A percentile compares a stretch with the other conserved stretches of the same genome.
Conservation (phyloP, 64 coral and sea anemone species). For the Platygyra sinensis region DNA sequence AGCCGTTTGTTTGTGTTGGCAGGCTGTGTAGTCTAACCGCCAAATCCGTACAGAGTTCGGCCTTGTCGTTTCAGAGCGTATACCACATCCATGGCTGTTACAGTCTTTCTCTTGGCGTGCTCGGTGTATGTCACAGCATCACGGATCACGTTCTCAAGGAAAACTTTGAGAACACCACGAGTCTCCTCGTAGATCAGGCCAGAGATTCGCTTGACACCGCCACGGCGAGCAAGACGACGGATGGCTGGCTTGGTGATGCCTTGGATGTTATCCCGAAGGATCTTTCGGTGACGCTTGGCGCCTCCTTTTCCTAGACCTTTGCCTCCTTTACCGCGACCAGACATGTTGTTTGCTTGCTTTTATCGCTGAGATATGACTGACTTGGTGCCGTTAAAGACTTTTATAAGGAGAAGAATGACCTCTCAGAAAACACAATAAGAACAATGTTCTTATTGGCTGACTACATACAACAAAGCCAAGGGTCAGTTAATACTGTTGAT, state of each 20-base stretch:
- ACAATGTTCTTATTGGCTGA: no score
- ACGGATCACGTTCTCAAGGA: conserved; percentile 50
- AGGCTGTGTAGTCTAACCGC: no score
- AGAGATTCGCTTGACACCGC: conserved; percentile 82
- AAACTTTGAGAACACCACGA: conserved; percentile 32
- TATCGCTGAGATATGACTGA: no score
- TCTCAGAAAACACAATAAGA: no score
- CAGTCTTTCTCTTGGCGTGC: conserved; percentile 56
- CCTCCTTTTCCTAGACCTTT: conserved; percentile 89
- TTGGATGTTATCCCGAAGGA: conserved; percentile 84
- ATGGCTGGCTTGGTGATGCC: conserved; percentile 79
- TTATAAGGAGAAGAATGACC: no score
- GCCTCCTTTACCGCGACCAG: conserved; percentile 64
- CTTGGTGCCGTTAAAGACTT: no score
- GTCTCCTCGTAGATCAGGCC: conserved; percentile 80
- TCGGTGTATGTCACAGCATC: conserved; percentile 50
- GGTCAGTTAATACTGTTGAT: no score
- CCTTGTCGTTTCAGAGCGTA: no score
- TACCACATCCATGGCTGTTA: conserved; percentile 34
- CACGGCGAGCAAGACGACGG: conserved; percentile 76
- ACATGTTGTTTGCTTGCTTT: not conserved
- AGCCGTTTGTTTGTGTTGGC: no score
- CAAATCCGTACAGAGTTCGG: no score
- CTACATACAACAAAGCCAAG: no score
- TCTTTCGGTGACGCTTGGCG: conserved; percentile 84